phyloP scores from a whole-genome alignment of 1,140 invertebrate species.

The Megathymus violae region DNA sequence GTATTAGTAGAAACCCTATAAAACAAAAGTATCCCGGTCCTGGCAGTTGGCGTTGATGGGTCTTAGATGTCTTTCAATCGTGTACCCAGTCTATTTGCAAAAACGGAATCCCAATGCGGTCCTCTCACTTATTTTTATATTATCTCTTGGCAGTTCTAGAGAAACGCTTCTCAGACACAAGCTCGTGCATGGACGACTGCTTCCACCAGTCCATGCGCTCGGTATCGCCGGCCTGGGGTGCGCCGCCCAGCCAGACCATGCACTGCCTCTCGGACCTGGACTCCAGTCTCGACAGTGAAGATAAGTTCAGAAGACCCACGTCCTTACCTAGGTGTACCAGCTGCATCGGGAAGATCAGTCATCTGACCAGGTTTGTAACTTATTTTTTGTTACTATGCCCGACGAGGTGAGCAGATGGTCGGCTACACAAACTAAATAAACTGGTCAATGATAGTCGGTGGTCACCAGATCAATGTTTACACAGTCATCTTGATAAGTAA shows the following conservation, averaged over 20 bases:
- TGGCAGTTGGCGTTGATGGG: too few species aligned
- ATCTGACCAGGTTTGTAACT: conserved; percentile 78
- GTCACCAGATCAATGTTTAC: too few species aligned
- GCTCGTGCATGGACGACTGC: conserved; percentile 69
- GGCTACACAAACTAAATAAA: too few species aligned
- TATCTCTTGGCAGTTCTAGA: conserved; percentile 63
- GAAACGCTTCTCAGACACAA: conserved; percentile 73
- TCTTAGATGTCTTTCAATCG: too few species aligned
- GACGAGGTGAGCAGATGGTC: too few species aligned
- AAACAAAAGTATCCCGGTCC: too few species aligned
- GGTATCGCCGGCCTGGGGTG: conserved; percentile 68
- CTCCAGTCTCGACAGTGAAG: conserved; percentile 64
- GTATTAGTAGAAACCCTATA: too few species aligned
- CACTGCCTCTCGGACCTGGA: conserved; percentile 75
- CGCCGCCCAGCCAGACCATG: conserved; percentile 69
- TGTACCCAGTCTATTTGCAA: too few species aligned
- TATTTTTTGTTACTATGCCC: conserved; percentile 7
- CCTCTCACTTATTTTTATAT: too few species aligned
- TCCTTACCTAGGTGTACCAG: conserved; percentile 88
- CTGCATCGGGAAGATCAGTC: conserved; percentile 90
- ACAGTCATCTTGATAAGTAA: too few species aligned
- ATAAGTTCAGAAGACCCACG: conserved; percentile 67
- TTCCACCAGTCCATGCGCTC: conserved; percentile 68
- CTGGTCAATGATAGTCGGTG: too few species aligned
- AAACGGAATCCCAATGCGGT: too few species aligned